Base-by-base conservation (phyloP, 2,113 vertebrate species). In the Lampris megalopsis region DNA sequence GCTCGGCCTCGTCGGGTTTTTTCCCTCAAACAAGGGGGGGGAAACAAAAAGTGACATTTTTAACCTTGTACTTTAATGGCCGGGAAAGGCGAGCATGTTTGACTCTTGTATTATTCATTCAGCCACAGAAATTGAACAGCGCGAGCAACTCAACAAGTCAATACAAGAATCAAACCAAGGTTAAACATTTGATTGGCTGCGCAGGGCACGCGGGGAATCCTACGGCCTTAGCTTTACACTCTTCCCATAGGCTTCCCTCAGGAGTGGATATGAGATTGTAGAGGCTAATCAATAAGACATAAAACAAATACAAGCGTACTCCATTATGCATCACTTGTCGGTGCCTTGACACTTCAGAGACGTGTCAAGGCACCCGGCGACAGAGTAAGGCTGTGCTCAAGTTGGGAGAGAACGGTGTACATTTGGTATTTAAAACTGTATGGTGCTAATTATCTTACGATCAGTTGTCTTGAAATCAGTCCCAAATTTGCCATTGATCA, bases 261-360 rank as follows among this genome's bases (percentile, higher is more conserved):
- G 41, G 0, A 9, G 56, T 41, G 56, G 24, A 64, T 75, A 58
- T 56, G 62, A 82, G 82, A 82, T 66, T 80, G 73, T 77, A 75
- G 72, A 71, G 86, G 73, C 70, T 80, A 5, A 81, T 80, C 52
- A 52, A 9, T 42, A 80, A 73, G 75, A 85, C 84, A 57, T 52
- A 77, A 67, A 81, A 73, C 71, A 83, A 61, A 86, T 83, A 88
- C 89, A 88, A 88, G 61, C 81, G 79, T 73, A 62, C 79, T 90
- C 78, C 86, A 87, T 88, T 89, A 88, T 92, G 89, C 75, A 89
- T 81, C 78, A 73, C 79, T 83, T 84, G 81, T 87, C 79, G 74
- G 68, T 68, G 54, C 76, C 54, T 80, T 88, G 86, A 90, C 81
- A 86, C 24, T 73, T 78, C 85, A 88, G 77, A 83, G 77, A 75